A percentile compares a stretch with the other conserved stretches of the same genome.
Conservation (phyloP, 2,888 invertebrate species). For the Flabesymbios commensalis region DNA sequence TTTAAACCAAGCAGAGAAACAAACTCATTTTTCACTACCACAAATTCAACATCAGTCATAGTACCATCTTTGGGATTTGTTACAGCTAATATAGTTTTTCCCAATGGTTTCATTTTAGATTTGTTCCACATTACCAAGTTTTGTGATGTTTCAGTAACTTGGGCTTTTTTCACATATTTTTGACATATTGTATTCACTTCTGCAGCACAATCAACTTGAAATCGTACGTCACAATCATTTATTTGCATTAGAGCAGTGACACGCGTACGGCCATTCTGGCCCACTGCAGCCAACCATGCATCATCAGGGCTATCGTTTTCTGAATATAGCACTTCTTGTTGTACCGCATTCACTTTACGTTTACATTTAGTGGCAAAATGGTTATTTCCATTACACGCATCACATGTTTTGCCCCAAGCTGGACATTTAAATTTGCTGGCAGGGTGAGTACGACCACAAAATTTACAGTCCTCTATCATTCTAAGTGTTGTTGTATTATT, state of each 20-base stretch:
- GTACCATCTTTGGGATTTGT: conserved; percentile 11
- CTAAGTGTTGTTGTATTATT: no score
- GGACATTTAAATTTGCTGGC: conserved; percentile 12
- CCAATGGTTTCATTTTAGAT: background rate
- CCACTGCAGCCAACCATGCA: no score
- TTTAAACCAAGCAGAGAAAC: conserved; percentile 10
- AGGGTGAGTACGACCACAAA: background rate
- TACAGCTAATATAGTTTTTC: background rate
- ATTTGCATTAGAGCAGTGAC: no score
- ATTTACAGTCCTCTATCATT: conserved; percentile 7
- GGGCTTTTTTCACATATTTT: background rate
- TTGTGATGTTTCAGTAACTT: conserved; percentile 17
- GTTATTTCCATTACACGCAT: conserved; percentile 1
- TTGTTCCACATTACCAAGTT: conserved; percentile 13
- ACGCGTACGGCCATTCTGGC: no score
- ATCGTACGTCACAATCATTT: no score
- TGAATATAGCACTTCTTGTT: no score
- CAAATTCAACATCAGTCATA: conserved; percentile 19
- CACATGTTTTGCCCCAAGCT: conserved; percentile 8
- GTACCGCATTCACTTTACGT: background rate
- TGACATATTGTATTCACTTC: no score
- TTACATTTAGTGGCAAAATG: conserved; percentile 3
- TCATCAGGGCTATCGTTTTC: no score
- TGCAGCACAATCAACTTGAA: no score
- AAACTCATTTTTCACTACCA: conserved; percentile 14